Percentiles rank a stretch among this genome's conserved stretches.
These are phyloP conservation scores for mouse (Mus musculus) DNA, from an alignment of 2,113 vertebrate species.

Conservation along the genomic window DNA sequence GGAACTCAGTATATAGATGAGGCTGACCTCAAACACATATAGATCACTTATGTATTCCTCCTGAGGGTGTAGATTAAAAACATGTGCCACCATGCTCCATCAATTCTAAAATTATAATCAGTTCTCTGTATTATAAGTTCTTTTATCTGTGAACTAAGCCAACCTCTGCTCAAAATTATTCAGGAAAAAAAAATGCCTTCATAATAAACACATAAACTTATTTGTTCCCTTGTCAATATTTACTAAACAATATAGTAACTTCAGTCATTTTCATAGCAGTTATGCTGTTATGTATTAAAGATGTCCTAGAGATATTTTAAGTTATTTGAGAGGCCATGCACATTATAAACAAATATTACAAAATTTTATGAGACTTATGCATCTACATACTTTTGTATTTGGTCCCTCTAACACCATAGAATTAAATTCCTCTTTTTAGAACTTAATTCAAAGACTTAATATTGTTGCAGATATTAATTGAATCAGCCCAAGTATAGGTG, in stretches of 20 bases:
- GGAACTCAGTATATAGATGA: background rate
- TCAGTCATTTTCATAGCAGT: background rate
- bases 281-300: background rate
- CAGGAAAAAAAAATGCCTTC: background rate
- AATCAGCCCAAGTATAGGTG: background rate
- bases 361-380: background rate
- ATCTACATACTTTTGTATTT: background rate
- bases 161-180: background rate
- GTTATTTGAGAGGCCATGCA: background rate
- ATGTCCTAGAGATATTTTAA: background rate
- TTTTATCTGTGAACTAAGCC: background rate
- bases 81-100: background rate
- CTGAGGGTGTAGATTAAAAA: background rate
- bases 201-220: background rate
- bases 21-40: constrained; percentile 1
- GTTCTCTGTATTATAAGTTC: background rate
- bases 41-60: background rate
- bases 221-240: background rate
- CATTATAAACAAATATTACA: background rate
- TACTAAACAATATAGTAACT: background rate
- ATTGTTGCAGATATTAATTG: background rate
- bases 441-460: background rate
- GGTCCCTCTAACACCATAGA: background rate
- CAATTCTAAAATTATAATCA: background rate
- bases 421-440: background rate